Evolutionary conservation across 2,888 invertebrate species (phyloP).

Genomic region (Synergus laeviventris): DNA sequence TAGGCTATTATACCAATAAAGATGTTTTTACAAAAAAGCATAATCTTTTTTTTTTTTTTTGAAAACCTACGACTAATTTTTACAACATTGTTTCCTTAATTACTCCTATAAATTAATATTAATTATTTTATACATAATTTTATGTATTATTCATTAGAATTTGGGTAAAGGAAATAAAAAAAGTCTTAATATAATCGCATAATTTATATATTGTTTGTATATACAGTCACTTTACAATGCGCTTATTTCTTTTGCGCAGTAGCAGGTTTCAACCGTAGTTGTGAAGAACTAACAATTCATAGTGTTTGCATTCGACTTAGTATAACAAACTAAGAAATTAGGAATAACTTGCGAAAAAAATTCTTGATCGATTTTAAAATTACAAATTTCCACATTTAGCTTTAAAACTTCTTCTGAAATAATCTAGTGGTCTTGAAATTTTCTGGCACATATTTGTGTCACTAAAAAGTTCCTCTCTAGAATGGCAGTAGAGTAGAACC

Average conservation of each 20-base stretch:
- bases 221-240: conserved; percentile 76
- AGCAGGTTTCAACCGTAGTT: conserved; percentile 41
- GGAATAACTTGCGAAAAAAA: conserved; percentile 49
- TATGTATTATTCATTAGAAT: not conserved
- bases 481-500: not conserved
- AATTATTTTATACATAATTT: no score
- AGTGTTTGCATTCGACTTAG: conserved; percentile 51
- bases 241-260: conserved; percentile 55
- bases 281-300: conserved; percentile 51
- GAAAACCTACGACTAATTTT: not conserved
- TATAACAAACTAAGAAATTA: conserved; percentile 63
- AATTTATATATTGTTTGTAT: conserved; percentile 71
- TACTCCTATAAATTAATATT: no score
- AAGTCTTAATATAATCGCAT: conserved; percentile 53
- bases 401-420: not conserved
- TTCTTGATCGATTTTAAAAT: conserved; percentile 13
- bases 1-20: conserved; percentile 26
- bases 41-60: not conserved
- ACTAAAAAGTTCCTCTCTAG: not conserved
- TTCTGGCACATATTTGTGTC: not conserved
- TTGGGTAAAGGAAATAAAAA: not conserved
- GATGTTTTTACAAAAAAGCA: conserved; percentile 13
- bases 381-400: not conserved
- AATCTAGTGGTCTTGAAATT: not conserved
- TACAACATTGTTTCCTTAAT: not conserved